Evolutionary conservation across 2,113 vertebrate species (phyloP).

Genomic region (Machaerirhynchus nigripectus): DNA sequence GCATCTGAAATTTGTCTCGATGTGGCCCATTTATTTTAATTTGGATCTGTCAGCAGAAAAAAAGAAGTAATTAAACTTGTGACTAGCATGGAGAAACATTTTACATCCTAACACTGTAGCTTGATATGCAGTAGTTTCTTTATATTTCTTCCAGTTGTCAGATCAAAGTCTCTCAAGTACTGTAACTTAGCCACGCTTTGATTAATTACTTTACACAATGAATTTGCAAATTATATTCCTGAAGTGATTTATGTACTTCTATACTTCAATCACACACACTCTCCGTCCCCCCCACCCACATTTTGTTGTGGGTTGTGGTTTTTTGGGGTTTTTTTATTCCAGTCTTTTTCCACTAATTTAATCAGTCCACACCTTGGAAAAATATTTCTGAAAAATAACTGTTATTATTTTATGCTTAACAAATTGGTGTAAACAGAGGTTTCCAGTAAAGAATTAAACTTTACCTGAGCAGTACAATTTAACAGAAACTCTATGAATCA

Average conservation of each 20-base stretch:
- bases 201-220: slow-evolving; percentile 74
- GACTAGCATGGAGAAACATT: slow-evolving; percentile 68
- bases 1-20: slow-evolving; percentile 68
- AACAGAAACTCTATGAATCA: background rate
- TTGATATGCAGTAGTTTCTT: slow-evolving; percentile 50
- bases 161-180: slow-evolving; percentile 71
- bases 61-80: slow-evolving; percentile 77
- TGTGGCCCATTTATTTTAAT: slow-evolving; percentile 80
- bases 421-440: background rate
- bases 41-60: slow-evolving; percentile 67
- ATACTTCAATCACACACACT: slow-evolving; percentile 10
- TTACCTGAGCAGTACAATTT: background rate
- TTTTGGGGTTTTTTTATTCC: background rate
- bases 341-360: background rate
- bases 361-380: background rate
- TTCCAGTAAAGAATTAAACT: background rate
- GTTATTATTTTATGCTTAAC: slow-evolving; percentile 14
- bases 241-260: slow-evolving; percentile 61
- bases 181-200: slow-evolving; percentile 66
- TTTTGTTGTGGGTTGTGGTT: background rate
- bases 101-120: slow-evolving; percentile 43
- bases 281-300: background rate
- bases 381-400: background rate
- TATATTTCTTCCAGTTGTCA: slow-evolving; percentile 70
- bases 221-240: slow-evolving; percentile 70